Evolutionary conservation across 2,113 vertebrate genomes (phyloP), one percentile per base, ranked within the genome.

Genomic region (Pelodiscus sinensis): DNA sequence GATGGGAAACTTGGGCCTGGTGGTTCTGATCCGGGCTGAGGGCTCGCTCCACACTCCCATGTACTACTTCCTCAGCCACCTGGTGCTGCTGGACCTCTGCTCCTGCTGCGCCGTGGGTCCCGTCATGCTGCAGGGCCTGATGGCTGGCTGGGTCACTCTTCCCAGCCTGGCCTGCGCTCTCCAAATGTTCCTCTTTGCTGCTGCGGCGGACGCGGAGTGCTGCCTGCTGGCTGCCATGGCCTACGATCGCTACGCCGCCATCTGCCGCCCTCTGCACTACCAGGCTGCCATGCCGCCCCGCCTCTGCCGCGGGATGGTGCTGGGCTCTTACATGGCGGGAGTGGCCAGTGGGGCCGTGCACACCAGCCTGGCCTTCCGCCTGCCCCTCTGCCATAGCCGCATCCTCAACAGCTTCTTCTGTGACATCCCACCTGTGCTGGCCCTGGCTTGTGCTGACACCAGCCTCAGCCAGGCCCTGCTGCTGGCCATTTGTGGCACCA

Each of bases 161-260:
- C 77, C 95, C 13, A 91, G 95, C 1, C 4, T 44, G 8, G 96
- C 93, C 80, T 97, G 96, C 24, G 95, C 83, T 71, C 87, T 97
- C 58, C 97, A 97, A 89, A 96, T 97, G 96, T 97, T 97, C 78
- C 54, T 96, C 44, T 97, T 97, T 12, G 81, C 93, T 8, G 93
- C 94, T 5, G 71, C 96, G 57, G 96, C 89, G 1, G 96, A 97
- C 2, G 89, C 94, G 0, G 95, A 97, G 79, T 96, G 95, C 8
- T 96, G 96, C 82, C 92, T 97, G 9, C 31, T 96, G 88, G 95
- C 96, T 19, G 92, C 58, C 81, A 97, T 97, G 96, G 96, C 97
- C 80, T 97, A 96, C 9, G 96, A 97, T 85, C 92, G 92, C n/a
- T 96, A 93, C 1, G 82, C 94, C 35, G 97, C 97, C 81, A 88